Percentiles rank a stretch among this genome's conserved stretches.
These are phyloP conservation scores for Porites lutea DNA, from an alignment of 64 coral and sea anemone genomes.

Conservation along the genomic window DNA sequence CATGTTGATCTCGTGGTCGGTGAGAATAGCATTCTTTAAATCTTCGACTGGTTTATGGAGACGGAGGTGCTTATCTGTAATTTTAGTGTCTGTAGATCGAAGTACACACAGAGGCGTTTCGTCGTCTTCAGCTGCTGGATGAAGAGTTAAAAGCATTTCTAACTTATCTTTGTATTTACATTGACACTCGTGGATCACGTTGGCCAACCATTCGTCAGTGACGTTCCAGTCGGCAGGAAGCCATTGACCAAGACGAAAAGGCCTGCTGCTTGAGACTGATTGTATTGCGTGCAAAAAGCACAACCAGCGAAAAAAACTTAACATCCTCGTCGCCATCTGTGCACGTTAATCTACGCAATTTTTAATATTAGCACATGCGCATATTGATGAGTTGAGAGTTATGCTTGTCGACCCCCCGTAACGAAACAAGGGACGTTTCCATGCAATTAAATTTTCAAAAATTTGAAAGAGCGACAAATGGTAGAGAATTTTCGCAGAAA, in stretches of 20 bases:
- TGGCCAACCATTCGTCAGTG: conserved; percentile 57
- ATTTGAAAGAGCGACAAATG: too few species aligned
- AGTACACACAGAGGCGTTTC: conserved; percentile 17
- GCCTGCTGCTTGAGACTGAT: conserved; percentile 50
- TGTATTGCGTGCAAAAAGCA: conserved; percentile 21
- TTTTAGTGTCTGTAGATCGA: not conserved
- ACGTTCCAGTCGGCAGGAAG: conserved; percentile 59
- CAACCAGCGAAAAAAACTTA: not conserved
- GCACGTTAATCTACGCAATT: too few species aligned
- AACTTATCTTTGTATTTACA: conserved; percentile 11
- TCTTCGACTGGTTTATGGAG: conserved; percentile 62
- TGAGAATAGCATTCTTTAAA: conserved; percentile 52
- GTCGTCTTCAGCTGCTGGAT: conserved; percentile 42
- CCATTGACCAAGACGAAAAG: conserved; percentile 51
- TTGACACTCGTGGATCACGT: conserved; percentile 38
- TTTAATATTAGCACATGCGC: too few species aligned
- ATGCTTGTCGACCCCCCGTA: too few species aligned
- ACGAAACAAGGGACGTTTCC: too few species aligned
- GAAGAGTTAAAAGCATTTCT: not conserved
- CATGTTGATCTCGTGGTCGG: conserved; percentile 77
- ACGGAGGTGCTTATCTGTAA: not conserved
- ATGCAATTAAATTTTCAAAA: too few species aligned
- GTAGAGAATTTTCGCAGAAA: too few species aligned
- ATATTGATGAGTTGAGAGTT: too few species aligned
- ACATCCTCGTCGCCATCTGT: too few species aligned